These are phyloP conservation scores for Lasioglossum figueresi DNA, from an alignment of 2,888 invertebrate species.

Conservation along the genomic window DNA sequence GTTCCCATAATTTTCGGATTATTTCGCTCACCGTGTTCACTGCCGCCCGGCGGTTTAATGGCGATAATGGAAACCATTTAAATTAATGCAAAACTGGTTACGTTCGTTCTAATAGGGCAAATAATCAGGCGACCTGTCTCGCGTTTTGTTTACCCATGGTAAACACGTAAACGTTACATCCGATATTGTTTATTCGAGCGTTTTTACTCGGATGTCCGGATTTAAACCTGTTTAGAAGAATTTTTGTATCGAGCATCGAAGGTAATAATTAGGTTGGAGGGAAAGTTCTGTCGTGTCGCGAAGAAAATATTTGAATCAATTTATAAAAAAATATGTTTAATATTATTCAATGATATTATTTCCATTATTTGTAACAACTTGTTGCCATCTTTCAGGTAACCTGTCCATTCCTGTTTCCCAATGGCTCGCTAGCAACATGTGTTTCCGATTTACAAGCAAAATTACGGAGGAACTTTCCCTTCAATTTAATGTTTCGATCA, in stretches of 20 bases:
- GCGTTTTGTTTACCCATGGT: not conserved
- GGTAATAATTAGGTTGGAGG: too few relatives aligned
- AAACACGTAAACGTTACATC: not conserved
- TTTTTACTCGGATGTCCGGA: not conserved
- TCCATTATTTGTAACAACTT: too few relatives aligned
- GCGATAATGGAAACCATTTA: slow-evolving; percentile 10
- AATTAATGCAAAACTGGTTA: slow-evolving; percentile 14
- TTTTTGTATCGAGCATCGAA: too few relatives aligned
- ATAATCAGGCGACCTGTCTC: slow-evolving; percentile 2
- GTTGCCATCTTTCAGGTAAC: too few relatives aligned
- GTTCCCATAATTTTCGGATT: slow-evolving; percentile 47
- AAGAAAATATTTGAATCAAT: too few relatives aligned
- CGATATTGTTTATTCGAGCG: not conserved
- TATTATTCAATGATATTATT: too few relatives aligned
- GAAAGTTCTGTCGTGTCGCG: too few relatives aligned
- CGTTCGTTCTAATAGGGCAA: slow-evolving; percentile 16
- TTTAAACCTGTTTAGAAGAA: not conserved
- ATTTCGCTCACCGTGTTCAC: slow-evolving; percentile 24
- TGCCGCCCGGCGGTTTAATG: not conserved
- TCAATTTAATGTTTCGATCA: not conserved
- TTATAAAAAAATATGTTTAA: too few relatives aligned
- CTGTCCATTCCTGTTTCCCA: too few relatives aligned
- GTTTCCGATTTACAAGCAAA: too few relatives aligned
- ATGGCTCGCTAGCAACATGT: too few relatives aligned
- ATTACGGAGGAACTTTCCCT: too few relatives aligned